phyloP scores from a whole-genome alignment of 2,888 invertebrate species.

The Byasa hedistus region DNA sequence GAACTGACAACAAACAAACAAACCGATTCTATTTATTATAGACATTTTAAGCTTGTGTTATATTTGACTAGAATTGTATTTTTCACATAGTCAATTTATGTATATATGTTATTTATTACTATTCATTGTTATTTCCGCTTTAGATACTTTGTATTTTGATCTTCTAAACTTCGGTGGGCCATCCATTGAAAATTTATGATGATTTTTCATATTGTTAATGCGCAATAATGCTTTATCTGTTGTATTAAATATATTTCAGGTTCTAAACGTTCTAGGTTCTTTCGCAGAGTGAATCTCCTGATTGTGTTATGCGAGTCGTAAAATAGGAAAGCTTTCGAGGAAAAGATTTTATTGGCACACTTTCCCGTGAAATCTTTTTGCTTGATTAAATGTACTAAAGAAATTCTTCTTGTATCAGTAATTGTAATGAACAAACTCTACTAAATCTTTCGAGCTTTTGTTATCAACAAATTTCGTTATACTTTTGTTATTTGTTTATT shows the following conservation, averaged over 20 bases:
- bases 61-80: too few relatives aligned
- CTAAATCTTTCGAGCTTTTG: background rate
- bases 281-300: background rate
- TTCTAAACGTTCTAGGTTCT: background rate
- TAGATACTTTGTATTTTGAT: too few relatives aligned
- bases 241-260: background rate
- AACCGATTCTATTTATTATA: too few relatives aligned
- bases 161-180: too few relatives aligned
- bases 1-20: too few relatives aligned
- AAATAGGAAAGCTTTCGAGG: slow-evolving; percentile 6
- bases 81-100: too few relatives aligned
- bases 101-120: too few relatives aligned
- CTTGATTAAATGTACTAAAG: slow-evolving; percentile 3
- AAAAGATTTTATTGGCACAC: slow-evolving; percentile 1
- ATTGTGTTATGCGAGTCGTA: slow-evolving; percentile 10
- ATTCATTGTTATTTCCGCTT: too few relatives aligned
- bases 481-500: background rate
- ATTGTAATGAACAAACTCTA: background rate
- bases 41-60: too few relatives aligned
- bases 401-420: background rate
- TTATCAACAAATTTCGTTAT: background rate
- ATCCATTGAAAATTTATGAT: too few relatives aligned
- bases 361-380: slow-evolving; percentile 3
- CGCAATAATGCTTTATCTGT: background rate
- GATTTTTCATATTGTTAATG: too few relatives aligned